phyloP scores from a whole-genome alignment of 2,113 vertebrate species.

The Lonchura striata region DNA sequence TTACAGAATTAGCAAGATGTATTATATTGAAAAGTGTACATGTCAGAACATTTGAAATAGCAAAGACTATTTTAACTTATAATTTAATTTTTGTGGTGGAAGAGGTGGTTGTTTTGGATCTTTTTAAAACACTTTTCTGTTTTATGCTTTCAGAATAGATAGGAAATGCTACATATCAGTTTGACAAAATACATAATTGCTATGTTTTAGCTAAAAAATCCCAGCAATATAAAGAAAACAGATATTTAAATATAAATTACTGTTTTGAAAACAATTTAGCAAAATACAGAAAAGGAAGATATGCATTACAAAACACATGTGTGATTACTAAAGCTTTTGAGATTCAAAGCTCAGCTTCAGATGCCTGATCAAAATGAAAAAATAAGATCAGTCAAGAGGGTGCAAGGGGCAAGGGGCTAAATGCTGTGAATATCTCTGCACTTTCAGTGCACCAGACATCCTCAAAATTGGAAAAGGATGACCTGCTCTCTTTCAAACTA shows the following conservation, averaged over 20 bases:
- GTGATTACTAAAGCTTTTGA: neutral
- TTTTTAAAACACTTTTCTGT: neutral
- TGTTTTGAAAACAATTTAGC: neutral
- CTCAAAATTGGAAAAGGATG: neutral
- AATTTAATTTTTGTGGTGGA: neutral
- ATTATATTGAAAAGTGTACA: neutral
- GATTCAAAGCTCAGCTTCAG: neutral
- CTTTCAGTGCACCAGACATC: neutral
- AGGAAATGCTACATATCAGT: neutral
- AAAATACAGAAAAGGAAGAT: neutral
- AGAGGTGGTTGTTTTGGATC: neutral
- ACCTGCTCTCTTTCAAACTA: neutral
- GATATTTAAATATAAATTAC: neutral
- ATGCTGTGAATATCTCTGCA: neutral
- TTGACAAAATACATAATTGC: neutral
- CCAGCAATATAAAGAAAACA: neutral
- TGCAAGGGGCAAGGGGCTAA: neutral
- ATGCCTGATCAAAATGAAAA: neutral
- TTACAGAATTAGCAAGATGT: neutral
- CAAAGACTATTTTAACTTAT: neutral
- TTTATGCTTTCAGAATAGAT: neutral
- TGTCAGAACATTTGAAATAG: neutral
- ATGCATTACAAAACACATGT: neutral
- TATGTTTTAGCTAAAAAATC: neutral
- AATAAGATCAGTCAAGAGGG: neutral